These are phyloP conservation scores for Acrobasis suavella DNA, from an alignment of 2,888 invertebrate species.

Conservation along the genomic window DNA sequence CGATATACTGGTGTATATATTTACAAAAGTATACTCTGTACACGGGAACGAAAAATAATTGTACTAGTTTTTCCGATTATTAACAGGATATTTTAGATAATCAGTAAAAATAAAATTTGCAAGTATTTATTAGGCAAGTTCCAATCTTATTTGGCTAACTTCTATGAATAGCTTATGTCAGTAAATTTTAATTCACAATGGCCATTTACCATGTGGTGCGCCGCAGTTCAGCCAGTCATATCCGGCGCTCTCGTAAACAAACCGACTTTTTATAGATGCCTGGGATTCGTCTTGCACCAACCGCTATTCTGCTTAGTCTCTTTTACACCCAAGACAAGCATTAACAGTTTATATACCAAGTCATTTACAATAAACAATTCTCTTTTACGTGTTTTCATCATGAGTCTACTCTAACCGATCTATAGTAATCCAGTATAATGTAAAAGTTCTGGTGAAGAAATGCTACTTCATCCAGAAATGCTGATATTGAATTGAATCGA, in stretches of 20 bases:
- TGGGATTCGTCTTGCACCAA: slow-evolving; percentile 60
- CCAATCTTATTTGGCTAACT: background rate
- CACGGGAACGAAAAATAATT: too few species aligned
- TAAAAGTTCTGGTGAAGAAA: too few species aligned
- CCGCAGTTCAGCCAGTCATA: slow-evolving; percentile 59
- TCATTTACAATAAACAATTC: slow-evolving; percentile 32
- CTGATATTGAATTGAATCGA: too few species aligned
- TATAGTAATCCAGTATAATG: background rate
- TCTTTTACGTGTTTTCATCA: background rate
- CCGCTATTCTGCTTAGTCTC: slow-evolving; percentile 47
- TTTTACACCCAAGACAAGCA: slow-evolving; percentile 49
- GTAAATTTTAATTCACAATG: slow-evolving; percentile 41
- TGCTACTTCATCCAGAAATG: too few species aligned
- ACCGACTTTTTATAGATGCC: slow-evolving; percentile 74
- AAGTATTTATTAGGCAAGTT: too few species aligned
- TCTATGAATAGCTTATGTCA: background rate
- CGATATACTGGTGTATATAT: too few species aligned
- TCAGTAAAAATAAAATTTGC: too few species aligned
- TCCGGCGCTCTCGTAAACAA: slow-evolving; percentile 72
- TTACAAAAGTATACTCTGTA: too few species aligned
- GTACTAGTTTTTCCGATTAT: too few species aligned
- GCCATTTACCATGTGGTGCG: slow-evolving; percentile 64
- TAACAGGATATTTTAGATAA: too few species aligned
- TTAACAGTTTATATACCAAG: slow-evolving; percentile 36
- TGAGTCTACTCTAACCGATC: background rate